Conservation (phyloP, 2,797 vertebrate species). For the Amblyopsis hoosieri region DNA sequence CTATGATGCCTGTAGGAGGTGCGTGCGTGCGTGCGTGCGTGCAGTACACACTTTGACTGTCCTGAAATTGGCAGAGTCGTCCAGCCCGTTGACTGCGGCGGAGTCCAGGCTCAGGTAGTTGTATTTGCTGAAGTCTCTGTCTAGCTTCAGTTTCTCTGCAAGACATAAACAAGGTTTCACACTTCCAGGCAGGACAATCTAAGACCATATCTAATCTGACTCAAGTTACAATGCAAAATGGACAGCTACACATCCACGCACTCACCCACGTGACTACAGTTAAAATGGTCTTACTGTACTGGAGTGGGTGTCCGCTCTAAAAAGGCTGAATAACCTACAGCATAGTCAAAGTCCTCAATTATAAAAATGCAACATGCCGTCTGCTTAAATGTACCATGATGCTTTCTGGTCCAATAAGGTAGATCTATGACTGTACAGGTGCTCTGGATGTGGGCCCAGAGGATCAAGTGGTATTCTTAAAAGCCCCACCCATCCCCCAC, state of each 20-base stretch:
- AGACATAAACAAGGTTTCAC: conserved; percentile 6
- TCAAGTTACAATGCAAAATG: conserved; percentile 12
- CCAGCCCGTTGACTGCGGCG: conserved; percentile 88
- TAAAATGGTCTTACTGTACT: no score
- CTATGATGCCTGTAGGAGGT: neutral
- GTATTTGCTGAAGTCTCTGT: conserved; percentile 94
- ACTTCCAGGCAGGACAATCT: neutral
- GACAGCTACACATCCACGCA: conserved; percentile 5
- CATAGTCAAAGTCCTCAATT: no score
- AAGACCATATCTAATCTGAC: conserved; percentile 6
- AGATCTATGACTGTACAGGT: conserved; percentile 5
- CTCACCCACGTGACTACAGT: neutral
- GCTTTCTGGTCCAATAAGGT: conserved; percentile 2
- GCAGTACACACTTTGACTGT: conserved; percentile 87
- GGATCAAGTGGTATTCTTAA: conserved; percentile 57
- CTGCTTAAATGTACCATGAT: neutral
- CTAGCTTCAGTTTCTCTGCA: conserved; percentile 91
- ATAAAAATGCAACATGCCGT: neutral
- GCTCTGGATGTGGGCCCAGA: conserved; percentile 31
- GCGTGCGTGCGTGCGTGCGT: neutral
- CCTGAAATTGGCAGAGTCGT: conserved; percentile 92
- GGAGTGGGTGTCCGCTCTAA: no score
- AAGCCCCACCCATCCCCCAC: conserved; percentile 31
- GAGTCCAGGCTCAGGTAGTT: conserved; percentile 97
- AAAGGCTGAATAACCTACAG: no score